phyloP scores from a whole-genome alignment of 2,113 vertebrate genomes.

The Nibea coibor region DNA sequence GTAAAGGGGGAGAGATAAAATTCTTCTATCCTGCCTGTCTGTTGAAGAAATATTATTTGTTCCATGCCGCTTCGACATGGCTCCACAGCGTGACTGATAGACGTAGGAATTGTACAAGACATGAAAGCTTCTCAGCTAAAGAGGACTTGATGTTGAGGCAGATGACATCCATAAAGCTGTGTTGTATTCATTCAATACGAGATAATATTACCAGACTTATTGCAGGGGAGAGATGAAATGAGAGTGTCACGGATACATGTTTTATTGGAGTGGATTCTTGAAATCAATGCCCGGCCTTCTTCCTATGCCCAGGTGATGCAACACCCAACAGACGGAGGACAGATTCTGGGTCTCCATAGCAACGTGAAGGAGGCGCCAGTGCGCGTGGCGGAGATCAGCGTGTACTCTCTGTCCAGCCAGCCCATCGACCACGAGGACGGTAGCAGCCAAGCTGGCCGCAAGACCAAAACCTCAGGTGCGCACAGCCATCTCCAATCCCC shows the following conservation, averaged over 20 bases:
- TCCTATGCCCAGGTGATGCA: constrained; percentile 83
- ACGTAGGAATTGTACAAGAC: constrained; percentile 4
- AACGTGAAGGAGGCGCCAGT: constrained; percentile 85
- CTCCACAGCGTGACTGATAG: constrained; percentile 34
- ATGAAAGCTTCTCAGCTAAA: constrained; percentile 15
- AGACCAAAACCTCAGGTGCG: constrained; percentile 84
- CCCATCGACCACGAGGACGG: constrained; percentile 87
- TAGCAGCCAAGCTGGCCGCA: constrained; percentile 77
- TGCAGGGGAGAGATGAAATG: not conserved
- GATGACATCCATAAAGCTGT: not conserved
- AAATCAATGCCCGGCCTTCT: constrained; percentile 12
- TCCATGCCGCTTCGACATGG: constrained; percentile 8
- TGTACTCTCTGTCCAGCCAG: constrained; percentile 86
- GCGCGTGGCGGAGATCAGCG: constrained; percentile 86
- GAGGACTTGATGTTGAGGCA: constrained; percentile 1
- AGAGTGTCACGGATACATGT: not conserved
- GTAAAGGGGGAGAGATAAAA: constrained; percentile 32
- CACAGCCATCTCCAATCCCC: constrained; percentile 14
- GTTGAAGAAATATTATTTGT: constrained; percentile 37
- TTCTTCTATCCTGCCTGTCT: constrained; percentile 39
- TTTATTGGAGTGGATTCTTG: constrained; percentile 21
- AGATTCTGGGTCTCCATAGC: constrained; percentile 86
- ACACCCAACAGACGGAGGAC: constrained; percentile 85
- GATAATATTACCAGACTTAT: not conserved
- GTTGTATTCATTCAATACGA: not conserved